Conservation (phyloP, 2,113 vertebrate species). For the Tapirus terrestris region DNA sequence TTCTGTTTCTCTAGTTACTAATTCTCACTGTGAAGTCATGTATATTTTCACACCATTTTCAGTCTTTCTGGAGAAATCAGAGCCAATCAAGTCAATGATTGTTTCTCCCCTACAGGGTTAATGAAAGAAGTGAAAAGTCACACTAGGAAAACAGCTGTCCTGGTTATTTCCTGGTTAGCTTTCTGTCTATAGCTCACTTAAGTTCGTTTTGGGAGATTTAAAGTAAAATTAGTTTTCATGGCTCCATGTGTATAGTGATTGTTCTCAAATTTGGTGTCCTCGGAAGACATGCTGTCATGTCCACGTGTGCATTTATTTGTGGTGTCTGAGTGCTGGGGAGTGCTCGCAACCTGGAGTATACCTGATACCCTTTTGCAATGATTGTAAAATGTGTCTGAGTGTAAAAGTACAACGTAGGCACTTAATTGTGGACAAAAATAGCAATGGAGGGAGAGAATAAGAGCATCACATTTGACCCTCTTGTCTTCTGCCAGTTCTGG, state of each 20-base stretch:
- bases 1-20: neutral
- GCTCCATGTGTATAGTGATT: accelerated
- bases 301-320: accelerated
- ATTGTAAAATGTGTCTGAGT: neutral
- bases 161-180: neutral
- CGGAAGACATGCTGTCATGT: accelerated
- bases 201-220: neutral
- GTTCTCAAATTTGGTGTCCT: neutral
- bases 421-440: neutral
- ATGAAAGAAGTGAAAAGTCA: neutral
- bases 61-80: neutral
- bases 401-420: neutral
- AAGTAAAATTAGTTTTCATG: neutral
- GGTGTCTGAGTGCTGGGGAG: neutral
- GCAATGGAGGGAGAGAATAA: neutral
- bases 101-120: neutral
- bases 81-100: accelerated
- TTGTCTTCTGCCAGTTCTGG: neutral
- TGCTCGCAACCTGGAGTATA: neutral
- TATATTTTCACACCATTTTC: neutral
- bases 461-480: neutral
- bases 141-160: neutral
- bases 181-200: neutral
- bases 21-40: neutral
- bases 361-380: neutral